Conservation (phyloP, 2,888 invertebrate species). For the Nasonovia ribisnigri region DNA sequence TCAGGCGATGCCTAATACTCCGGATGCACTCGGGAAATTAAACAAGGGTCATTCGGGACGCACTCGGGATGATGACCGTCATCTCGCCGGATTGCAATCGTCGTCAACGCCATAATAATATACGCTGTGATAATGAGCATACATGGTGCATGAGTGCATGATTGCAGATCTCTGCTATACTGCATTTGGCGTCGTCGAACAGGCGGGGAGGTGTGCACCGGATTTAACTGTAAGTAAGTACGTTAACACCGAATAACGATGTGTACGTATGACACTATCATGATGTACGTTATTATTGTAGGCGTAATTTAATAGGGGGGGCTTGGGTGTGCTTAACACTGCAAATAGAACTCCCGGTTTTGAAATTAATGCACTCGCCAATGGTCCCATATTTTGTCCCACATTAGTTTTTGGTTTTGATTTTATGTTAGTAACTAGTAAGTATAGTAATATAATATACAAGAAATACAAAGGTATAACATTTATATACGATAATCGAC, state of each 20-base stretch:
- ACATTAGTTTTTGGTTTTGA: not conserved
- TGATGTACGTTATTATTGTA: not conserved
- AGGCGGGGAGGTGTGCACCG: not conserved
- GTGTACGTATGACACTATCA: not conserved
- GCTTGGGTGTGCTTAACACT: not conserved
- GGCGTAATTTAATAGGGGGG: not conserved
- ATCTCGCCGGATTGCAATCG: not conserved
- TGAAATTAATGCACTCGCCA: not conserved
- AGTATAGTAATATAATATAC: not conserved
- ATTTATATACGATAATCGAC: not conserved
- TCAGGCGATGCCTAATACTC: no score
- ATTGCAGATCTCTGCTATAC: not conserved
- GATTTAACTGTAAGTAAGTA: not conserved
- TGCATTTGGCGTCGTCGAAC: not conserved
- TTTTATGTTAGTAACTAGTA: not conserved
- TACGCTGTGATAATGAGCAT: not conserved
- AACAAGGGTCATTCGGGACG: no score
- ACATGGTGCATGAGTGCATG: not conserved
- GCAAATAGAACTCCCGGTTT: not conserved
- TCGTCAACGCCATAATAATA: no score
- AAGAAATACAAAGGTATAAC: not conserved
- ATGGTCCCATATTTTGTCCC: not conserved
- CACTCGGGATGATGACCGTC: not conserved
- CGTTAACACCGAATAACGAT: not conserved
- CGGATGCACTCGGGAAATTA: no score